These are phyloP conservation scores for Cherax destructor DNA, from an alignment of 1,140 invertebrate species.

Conservation along the genomic window DNA sequence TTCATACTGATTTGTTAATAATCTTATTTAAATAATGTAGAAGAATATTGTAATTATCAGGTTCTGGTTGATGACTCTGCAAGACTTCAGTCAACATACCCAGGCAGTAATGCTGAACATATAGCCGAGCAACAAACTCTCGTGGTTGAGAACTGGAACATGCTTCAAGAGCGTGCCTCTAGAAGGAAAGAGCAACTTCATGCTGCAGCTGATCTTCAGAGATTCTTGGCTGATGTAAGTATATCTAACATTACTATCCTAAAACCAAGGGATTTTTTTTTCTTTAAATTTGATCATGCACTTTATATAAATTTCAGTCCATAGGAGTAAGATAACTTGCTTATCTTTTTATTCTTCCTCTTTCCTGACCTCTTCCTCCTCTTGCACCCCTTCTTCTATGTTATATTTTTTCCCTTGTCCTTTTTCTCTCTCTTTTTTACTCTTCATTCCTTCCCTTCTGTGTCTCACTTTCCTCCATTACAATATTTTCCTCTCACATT, in stretches of 20 bases:
- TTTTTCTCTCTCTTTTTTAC: background rate
- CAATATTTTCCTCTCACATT: background rate
- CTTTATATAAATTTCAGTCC: no score
- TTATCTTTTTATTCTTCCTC: background rate
- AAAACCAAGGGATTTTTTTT: background rate
- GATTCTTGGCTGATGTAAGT: conserved; percentile 82
- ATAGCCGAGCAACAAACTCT: conserved; percentile 89
- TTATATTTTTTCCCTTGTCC: background rate
- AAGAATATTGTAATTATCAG: conserved; percentile 74
- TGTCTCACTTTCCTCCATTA: background rate
- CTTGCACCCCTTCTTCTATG: background rate
- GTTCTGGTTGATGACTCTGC: conserved; percentile 93
- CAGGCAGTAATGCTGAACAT: conserved; percentile 92
- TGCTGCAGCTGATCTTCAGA: conserved; percentile 91
- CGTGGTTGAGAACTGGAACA: conserved; percentile 91
- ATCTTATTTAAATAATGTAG: no score
- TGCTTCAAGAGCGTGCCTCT: conserved; percentile 87
- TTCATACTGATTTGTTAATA: no score
- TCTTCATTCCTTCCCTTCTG: background rate
- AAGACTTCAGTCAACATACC: conserved; percentile 90
- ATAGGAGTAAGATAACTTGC: no score
- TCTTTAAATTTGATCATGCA: no score
- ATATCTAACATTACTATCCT: background rate
- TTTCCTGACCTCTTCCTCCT: background rate
- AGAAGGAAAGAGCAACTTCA: conserved; percentile 87